Base-by-base conservation (phyloP, 2,113 vertebrate genomes). In the Columbina picui region DNA sequence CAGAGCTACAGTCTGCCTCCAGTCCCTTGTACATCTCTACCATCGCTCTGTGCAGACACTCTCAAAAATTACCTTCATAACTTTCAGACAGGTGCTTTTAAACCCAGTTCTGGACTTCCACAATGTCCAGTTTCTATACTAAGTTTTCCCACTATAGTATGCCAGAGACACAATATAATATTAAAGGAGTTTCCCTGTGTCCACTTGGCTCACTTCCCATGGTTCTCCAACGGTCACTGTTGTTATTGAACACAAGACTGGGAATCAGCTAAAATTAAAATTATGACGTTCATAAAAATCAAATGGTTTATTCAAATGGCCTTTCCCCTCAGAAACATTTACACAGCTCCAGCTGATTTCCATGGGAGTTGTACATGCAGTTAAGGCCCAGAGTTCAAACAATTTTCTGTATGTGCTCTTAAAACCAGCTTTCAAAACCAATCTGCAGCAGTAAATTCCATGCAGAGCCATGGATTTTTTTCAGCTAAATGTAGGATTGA, bases 111-210 rank as follows among this genome's bases (percentile, higher is more conserved):
- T 77, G 64, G 89, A 90, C 53, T 90, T 96, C 53, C 41, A 65
- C 85, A 80, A 77, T 56, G 65, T 83, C 84, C 89, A 87, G 69
- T 90, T 95, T 96, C 67, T 75, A 87, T 75, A 89, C 43, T 80
- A 82, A 92, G 69, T 77, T 96, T 97, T 98, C 96, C 94, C 96
- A 89, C 70, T 67, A 32, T 9, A 64, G 10, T 10, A 84, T 74
- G 87, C 94, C 96, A 98, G 94, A 97, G 39, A 97, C 74, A 76
- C 50, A 56, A 93, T 55, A 87, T 56, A 76, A 88, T 69, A 88
- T 86, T 97, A 93, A 97, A 97, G 65, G 47, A 92, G 90, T 90
- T 97, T 97, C 94, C 84, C 79, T 97, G 78, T 49, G n/a, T 89
- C 95, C 93, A 56, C 65, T 97, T 97, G 96, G 93, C 63, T 83